Conservation (phyloP, 1,140 invertebrate genomes). For the Popillia japonica region DNA sequence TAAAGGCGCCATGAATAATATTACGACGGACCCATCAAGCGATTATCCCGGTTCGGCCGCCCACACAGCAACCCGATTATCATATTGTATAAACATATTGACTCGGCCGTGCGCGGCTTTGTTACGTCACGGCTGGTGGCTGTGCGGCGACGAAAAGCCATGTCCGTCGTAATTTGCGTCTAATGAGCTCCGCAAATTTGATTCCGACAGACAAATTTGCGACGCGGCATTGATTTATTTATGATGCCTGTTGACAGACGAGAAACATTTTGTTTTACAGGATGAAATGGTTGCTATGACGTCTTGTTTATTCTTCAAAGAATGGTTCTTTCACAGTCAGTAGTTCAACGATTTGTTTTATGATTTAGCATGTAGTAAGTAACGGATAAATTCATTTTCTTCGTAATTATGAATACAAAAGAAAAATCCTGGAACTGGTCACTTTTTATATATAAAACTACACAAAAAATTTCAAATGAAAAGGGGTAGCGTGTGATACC, state of each 20-base stretch:
- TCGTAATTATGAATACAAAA: too few relatives aligned
- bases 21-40: constrained; percentile 3
- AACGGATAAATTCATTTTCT: too few relatives aligned
- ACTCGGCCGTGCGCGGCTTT: background rate
- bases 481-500: too few relatives aligned
- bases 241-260: background rate
- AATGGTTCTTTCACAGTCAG: too few relatives aligned
- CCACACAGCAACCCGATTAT: constrained; percentile 8
- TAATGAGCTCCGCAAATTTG: constrained; percentile 4
- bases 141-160: background rate
- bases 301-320: too few relatives aligned
- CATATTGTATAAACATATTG: constrained; percentile 7
- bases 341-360: too few relatives aligned
- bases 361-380: too few relatives aligned
- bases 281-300: too few relatives aligned
- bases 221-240: background rate
- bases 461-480: too few relatives aligned
- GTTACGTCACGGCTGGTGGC: background rate
- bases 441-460: too few relatives aligned
- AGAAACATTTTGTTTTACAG: background rate
- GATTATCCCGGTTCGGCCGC: constrained; percentile 7
- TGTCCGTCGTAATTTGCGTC: background rate
- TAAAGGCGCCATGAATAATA: constrained; percentile 2
- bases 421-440: too few relatives aligned
- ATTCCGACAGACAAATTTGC: constrained; percentile 5